These are phyloP conservation scores for Calidris pygmaea DNA, from an alignment of 2,113 vertebrate species.

Conservation along the genomic window DNA sequence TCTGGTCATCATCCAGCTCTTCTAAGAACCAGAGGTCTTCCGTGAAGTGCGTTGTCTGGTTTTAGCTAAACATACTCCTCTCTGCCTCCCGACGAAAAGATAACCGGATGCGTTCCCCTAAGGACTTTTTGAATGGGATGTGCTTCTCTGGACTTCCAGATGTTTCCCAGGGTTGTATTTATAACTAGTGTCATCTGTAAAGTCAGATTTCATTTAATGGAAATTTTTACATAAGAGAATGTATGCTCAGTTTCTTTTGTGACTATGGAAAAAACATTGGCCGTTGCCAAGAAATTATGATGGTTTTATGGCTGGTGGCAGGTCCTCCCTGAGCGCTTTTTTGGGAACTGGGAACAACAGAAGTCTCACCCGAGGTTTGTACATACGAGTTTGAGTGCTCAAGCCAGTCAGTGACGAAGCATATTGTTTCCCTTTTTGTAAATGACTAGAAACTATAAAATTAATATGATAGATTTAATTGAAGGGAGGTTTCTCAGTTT, in stretches of 20 bases:
- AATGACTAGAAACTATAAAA: background rate
- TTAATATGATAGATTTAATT: background rate
- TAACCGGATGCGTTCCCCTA: background rate
- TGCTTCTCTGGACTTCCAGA: background rate
- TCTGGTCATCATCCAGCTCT: background rate
- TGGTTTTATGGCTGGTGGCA: background rate
- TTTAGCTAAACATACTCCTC: background rate
- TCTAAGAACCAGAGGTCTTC: background rate
- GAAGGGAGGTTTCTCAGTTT: background rate
- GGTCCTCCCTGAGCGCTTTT: background rate
- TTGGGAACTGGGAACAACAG: background rate
- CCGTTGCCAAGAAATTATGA: background rate
- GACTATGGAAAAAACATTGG: background rate
- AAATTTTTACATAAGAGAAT: background rate
- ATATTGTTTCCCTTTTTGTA: background rate
- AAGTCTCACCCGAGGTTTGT: background rate
- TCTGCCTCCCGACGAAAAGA: background rate
- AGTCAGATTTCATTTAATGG: background rate
- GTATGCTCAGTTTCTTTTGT: background rate
- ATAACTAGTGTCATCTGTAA: background rate
- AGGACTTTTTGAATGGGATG: background rate
- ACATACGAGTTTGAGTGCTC: background rate
- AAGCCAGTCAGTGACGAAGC: background rate
- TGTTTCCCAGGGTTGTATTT: background rate
- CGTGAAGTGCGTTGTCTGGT: rapidly evolving